Percentiles rank a stretch among this genome's conserved stretches.
Conservation (phyloP, 2,113 vertebrate species). For the Oryzias javanicus region DNA sequence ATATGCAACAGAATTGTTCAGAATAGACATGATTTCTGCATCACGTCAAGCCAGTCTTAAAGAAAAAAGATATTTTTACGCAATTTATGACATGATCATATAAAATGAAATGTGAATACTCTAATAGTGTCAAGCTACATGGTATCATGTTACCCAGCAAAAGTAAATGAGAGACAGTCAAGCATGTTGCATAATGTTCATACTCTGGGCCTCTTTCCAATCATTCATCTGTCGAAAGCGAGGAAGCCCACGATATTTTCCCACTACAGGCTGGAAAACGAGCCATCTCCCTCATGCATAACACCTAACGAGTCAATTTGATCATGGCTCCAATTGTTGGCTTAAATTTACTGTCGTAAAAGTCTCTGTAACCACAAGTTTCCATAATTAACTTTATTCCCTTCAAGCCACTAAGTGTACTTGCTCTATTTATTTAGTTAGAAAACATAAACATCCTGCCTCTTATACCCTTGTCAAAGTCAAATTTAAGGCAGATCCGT, state of each 20-base stretch:
- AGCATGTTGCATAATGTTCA: conserved; percentile 12
- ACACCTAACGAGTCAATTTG: not conserved
- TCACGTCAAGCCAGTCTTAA: conserved; percentile 27
- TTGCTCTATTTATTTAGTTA: conserved; percentile 11
- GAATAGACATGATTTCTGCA: conserved; percentile 12
- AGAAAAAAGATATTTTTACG: not conserved
- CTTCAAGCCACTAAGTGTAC: conserved; percentile 11
- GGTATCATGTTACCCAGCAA: conserved; percentile 28
- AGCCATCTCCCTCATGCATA: not conserved
- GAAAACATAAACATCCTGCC: conserved; percentile 5
- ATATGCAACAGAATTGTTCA: too few species aligned
- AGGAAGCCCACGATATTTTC: conserved; percentile 10
- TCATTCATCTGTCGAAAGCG: conserved; percentile 29
- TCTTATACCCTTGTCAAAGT: conserved; percentile 14
- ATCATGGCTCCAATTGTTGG: not conserved
- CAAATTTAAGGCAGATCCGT: not conserved
- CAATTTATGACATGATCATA: conserved; percentile 26
- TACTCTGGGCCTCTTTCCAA: conserved; percentile 39
- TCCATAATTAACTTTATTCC: not conserved
- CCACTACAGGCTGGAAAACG: not conserved
- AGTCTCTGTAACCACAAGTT: conserved; percentile 8
- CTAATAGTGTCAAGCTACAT: not conserved
- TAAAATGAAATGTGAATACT: conserved; percentile 7
- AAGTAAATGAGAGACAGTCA: conserved; percentile 22
- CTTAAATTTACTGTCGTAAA: not conserved